Percentiles rank a stretch among this genome's conserved stretches.
Evolutionary conservation across 30 jellyfish, hydroid and myxozoan genomes (phyloP).

Genomic region (Turritopsis dohrnii): DNA sequence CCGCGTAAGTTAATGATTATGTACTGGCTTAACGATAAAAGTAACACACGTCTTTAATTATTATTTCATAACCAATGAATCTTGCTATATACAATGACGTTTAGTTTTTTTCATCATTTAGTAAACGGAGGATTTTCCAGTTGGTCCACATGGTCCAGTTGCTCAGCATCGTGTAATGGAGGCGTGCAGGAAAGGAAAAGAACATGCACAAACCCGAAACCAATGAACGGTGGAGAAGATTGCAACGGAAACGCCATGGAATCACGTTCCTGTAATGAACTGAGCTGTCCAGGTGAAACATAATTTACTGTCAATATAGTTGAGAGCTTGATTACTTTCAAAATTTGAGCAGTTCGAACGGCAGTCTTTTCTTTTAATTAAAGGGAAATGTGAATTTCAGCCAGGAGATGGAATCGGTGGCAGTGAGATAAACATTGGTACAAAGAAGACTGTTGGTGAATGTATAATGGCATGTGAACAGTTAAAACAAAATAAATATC

Average conservation of each 20-base stretch:
- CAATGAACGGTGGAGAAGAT: neutral
- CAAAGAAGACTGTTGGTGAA: neutral
- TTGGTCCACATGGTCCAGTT: neutral
- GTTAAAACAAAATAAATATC: neutral
- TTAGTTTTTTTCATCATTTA: neutral
- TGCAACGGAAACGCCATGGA: neutral
- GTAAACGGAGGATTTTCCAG: neutral
- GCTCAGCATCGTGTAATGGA: neutral
- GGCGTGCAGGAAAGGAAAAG: neutral
- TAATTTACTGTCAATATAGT: no score
- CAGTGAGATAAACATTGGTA: neutral
- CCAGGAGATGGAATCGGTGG: neutral
- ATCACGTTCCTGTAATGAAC: neutral
- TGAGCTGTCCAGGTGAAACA: neutral
- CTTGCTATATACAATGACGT: neutral
- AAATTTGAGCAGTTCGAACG: neutral
- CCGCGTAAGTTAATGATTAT: no score
- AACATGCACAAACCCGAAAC: neutral
- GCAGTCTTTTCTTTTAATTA: neutral
- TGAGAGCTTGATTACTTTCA: neutral
- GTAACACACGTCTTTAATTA: neutral
- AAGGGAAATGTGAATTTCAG: neutral
- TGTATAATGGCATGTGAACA: neutral
- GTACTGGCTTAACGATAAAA: no score
- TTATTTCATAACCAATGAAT: neutral